A percentile compares a stretch with the other conserved stretches of the same genome.
Evolutionary conservation across 1,140 invertebrate species (phyloP).

Genomic region (Goniozus legneri): DNA sequence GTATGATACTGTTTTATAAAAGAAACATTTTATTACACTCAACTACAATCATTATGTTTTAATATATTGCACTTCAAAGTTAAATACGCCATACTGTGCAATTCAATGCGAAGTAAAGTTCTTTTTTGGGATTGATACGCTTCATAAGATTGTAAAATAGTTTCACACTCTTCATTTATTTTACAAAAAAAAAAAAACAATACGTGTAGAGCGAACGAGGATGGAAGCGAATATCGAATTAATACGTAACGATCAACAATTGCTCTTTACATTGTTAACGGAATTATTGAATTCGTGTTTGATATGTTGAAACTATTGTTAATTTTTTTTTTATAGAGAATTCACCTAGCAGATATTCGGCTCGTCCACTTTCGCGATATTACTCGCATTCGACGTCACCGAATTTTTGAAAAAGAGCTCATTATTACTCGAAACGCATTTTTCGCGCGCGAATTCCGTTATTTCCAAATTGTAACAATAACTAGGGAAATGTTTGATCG

Average conservation of each 20-base stretch:
- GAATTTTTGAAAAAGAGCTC: neutral
- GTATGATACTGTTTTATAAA: slow-evolving; percentile 29
- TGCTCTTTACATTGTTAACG: slow-evolving; percentile 13
- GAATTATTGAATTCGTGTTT: neutral
- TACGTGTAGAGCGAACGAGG: slow-evolving; percentile 6
- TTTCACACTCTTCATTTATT: slow-evolving; percentile 4
- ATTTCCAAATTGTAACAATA: too few relatives aligned
- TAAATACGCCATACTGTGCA: slow-evolving; percentile 18
- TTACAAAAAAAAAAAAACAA: slow-evolving; percentile 3
- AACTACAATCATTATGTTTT: slow-evolving; percentile 39
- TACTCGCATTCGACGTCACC: neutral
- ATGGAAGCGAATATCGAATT: neutral
- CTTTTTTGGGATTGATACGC: neutral
- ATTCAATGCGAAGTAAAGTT: neutral
- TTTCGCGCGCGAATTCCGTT: too few relatives aligned
- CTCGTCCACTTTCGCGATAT: neutral
- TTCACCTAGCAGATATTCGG: too few relatives aligned
- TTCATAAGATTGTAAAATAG: slow-evolving; percentile 11
- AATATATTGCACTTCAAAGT: slow-evolving; percentile 23
- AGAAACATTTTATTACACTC: slow-evolving; percentile 45
- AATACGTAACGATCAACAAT: too few relatives aligned
- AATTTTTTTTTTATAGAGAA: too few relatives aligned
- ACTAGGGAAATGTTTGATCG: too few relatives aligned
- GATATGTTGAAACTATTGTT: slow-evolving; percentile 1
- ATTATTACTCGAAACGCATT: too few relatives aligned